phyloP scores from a whole-genome alignment of 2,797 vertebrate species.

The Gorsachius magnificus region DNA sequence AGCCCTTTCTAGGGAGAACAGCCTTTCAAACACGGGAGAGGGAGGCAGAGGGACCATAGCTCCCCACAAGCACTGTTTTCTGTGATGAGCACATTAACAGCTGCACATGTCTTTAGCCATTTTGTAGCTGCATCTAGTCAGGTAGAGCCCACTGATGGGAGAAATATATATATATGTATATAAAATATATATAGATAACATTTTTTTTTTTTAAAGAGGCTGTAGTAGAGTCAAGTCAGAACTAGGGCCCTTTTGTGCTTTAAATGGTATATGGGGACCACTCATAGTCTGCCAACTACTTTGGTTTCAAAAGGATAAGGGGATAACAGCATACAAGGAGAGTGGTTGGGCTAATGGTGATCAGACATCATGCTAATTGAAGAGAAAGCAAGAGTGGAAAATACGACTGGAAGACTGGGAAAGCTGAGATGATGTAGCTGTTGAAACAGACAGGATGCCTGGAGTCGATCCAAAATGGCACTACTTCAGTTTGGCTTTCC shows the following conservation, averaged over 20 bases:
- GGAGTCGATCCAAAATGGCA: neutral
- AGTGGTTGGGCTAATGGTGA: neutral
- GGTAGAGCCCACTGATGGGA: neutral
- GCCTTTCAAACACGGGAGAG: neutral
- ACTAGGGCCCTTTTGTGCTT: neutral
- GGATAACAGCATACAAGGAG: neutral
- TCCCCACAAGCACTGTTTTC: neutral
- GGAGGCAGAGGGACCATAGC: neutral
- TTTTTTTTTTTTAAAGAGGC: neutral
- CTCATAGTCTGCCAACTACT: neutral
- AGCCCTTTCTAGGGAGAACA: neutral
- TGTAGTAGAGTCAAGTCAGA: neutral
- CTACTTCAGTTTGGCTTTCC: neutral
- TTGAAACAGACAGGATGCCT: neutral
- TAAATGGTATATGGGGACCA: rapidly evolving
- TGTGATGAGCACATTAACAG: neutral
- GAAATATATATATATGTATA: neutral
- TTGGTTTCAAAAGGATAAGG: neutral
- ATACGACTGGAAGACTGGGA: neutral
- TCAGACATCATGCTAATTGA: neutral
- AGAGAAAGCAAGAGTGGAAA: neutral
- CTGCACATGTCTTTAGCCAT: neutral
- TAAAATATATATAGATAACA: neutral
- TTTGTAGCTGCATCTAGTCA: neutral
- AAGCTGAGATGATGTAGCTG: neutral